A percentile compares a stretch with the other conserved stretches of the same genome.
Conservation (phyloP, 2,888 invertebrate species). For the Gisinianus flammeolus region DNA sequence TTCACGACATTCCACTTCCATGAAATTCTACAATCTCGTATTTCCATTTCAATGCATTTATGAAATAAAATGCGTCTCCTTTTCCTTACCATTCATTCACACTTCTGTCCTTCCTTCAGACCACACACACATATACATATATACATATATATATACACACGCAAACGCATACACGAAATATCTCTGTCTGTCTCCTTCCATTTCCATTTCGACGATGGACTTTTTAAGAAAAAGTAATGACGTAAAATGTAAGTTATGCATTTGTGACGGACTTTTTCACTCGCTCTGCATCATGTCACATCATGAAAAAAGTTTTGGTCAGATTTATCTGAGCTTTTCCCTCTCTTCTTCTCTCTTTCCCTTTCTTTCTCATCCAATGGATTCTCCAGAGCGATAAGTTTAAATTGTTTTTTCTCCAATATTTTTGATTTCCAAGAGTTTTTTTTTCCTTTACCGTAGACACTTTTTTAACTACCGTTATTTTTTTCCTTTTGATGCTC, state of each 20-base stretch:
- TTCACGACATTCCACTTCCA: slow-evolving; percentile 11
- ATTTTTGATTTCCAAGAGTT: slow-evolving; percentile 1
- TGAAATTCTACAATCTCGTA: slow-evolving; percentile 21
- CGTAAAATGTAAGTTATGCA: too few relatives aligned
- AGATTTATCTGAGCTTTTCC: not conserved
- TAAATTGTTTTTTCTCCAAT: not conserved
- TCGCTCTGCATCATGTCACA: not conserved
- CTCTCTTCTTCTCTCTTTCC: slow-evolving; percentile 4
- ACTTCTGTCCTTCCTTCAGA: not conserved
- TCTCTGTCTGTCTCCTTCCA: not conserved
- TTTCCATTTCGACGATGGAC: not conserved
- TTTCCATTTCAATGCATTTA: slow-evolving; percentile 35
- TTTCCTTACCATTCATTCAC: not conserved
- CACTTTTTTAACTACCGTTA: too few relatives aligned
- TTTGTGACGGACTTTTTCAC: slow-evolving; percentile 4
- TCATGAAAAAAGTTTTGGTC: not conserved
- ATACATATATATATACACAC: too few relatives aligned
- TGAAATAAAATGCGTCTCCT: slow-evolving; percentile 2
- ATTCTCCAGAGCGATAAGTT: not conserved
- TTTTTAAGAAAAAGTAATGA: not conserved
- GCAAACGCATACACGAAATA: not conserved
- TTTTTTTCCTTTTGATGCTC: too few relatives aligned
- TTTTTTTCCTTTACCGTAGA: not conserved
- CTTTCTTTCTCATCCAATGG: not conserved
- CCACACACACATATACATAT: not conserved